These are phyloP conservation scores for Drosophila incognita DNA, from an alignment of 2,888 invertebrate species.

Conservation along the genomic window DNA sequence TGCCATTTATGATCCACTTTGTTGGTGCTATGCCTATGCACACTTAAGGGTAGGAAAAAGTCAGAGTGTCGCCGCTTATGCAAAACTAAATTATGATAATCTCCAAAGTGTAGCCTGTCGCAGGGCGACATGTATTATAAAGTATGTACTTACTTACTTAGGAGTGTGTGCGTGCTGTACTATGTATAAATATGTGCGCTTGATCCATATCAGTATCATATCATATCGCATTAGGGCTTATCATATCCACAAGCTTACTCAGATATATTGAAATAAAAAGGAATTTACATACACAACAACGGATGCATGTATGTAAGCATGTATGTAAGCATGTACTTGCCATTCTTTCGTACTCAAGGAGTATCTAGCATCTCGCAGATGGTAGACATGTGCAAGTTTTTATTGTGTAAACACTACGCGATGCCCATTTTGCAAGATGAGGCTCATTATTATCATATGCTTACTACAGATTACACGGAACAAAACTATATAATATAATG, in stretches of 20 bases:
- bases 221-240: conserved; percentile 75
- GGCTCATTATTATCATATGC: conserved; percentile 23
- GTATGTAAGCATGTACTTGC: neutral
- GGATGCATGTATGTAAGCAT: neutral
- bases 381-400: conserved; percentile 24
- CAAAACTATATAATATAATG: conserved; percentile 9
- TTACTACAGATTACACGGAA: conserved; percentile 37
- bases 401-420: conserved; percentile 37
- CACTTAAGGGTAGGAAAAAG: conserved; percentile 22
- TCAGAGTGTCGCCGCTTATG: conserved; percentile 49
- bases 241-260: conserved; percentile 66
- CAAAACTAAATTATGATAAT: conserved; percentile 70
- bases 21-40: conserved; percentile 33
- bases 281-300: conserved; percentile 61
- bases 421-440: conserved; percentile 7
- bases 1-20: conserved; percentile 21
- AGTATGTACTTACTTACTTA: conserved; percentile 13
- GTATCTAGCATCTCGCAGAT: conserved; percentile 9
- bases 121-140: neutral
- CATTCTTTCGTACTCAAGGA: conserved; percentile 2
- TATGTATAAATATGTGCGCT: conserved; percentile 25
- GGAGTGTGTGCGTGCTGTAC: neutral
- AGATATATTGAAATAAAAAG: conserved; percentile 71
- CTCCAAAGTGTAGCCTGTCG: conserved; percentile 42
- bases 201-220: conserved; percentile 74